phyloP scores from a whole-genome alignment of 1,140 invertebrate species.

The Palaemon carinicauda region DNA sequence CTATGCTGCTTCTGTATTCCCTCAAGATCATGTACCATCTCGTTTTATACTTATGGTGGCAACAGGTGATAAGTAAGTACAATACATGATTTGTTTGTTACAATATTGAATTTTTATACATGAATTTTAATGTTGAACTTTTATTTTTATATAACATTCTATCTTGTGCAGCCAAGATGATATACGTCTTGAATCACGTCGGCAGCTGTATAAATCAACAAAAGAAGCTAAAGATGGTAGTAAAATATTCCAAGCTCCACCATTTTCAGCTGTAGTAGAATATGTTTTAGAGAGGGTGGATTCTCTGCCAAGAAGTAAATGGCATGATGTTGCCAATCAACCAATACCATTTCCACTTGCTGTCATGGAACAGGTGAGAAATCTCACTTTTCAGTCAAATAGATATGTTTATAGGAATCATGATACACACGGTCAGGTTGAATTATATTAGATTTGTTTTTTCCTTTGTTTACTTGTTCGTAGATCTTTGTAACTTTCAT shows the following conservation, averaged over 20 bases:
- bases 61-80: conserved; percentile 78
- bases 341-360: conserved; percentile 71
- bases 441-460: too few species aligned
- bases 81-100: background rate
- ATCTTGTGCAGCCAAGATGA: conserved; percentile 75
- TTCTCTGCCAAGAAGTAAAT: conserved; percentile 69
- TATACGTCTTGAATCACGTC: conserved; percentile 76
- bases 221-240: conserved; percentile 65
- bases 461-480: too few species aligned
- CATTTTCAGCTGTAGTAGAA: conserved; percentile 72
- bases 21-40: conserved; percentile 80
- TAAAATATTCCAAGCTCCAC: conserved; percentile 64
- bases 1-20: conserved; percentile 83
- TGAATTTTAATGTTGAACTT: background rate
- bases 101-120: background rate
- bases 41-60: conserved; percentile 85
- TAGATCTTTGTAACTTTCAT: too few species aligned
- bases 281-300: conserved; percentile 74
- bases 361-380: conserved; percentile 55
- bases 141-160: too few species aligned
- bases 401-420: background rate
- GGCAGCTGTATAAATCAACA: conserved; percentile 73
- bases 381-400: background rate
- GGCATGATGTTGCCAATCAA: conserved; percentile 72
- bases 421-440: too few species aligned